Conservation (phyloP, 2,113 vertebrate genomes). For the human region DNA sequence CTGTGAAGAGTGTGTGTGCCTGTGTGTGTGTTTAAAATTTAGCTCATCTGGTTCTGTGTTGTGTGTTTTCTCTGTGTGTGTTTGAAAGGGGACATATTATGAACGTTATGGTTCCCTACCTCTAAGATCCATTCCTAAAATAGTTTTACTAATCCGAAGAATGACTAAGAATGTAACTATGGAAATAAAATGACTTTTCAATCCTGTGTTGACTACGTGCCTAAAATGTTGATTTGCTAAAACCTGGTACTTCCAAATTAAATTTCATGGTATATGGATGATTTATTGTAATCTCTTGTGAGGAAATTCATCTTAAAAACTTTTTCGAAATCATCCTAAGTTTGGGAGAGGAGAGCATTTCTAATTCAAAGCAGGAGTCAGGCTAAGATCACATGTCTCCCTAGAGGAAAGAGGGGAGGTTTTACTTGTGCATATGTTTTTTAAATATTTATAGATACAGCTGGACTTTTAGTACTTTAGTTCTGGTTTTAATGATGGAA, state of each 20-base stretch:
- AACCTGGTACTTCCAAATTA: conserved; percentile 73
- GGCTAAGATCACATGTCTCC: conserved; percentile 47
- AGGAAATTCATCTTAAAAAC: conserved; percentile 63
- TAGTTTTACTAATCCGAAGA: conserved; percentile 54
- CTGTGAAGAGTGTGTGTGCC: background rate
- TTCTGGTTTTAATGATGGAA: conserved; percentile 76
- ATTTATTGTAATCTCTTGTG: conserved; percentile 72
- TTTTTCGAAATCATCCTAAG: conserved; percentile 33
- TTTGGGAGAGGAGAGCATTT: conserved; percentile 25
- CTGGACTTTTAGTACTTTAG: conserved; percentile 65
- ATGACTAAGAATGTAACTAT: conserved; percentile 42
- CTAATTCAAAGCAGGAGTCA: conserved; percentile 74
- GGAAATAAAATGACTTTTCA: conserved; percentile 58
- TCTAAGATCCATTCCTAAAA: conserved; percentile 32
- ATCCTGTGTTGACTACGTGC: conserved; percentile 38
- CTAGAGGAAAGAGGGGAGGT: conserved; percentile 51
- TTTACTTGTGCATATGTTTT: conserved; percentile 74
- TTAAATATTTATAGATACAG: conserved; percentile 73
- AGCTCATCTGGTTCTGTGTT: background rate
- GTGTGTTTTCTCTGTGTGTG: background rate
- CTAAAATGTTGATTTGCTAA: conserved; percentile 69
- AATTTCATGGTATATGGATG: conserved; percentile 70
- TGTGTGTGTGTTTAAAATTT: background rate
- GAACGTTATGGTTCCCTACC: background rate
- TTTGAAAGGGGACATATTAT: background rate